Evolutionary conservation across 2,113 vertebrate genomes (phyloP), one percentile per base, ranked within the genome.

Genomic region (Paralichthys olivaceus): DNA sequence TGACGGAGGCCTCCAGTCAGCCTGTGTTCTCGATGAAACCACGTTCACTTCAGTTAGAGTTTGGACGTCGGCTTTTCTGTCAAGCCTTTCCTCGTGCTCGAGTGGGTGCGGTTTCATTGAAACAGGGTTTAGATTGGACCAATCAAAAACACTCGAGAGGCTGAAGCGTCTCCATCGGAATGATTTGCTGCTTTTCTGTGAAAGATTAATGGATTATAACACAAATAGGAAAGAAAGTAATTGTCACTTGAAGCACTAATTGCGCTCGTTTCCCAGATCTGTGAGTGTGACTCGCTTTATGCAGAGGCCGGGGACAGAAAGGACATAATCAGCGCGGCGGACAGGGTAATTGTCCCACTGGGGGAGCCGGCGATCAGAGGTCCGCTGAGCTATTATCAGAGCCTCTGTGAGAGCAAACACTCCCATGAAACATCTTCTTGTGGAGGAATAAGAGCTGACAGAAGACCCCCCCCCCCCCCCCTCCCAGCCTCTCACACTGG

Each of bases 341-440:
- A 79, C 69, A 40, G 62, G 59, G 51, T 80, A 89, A 91, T 80
- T 69, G 76, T 49, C 85, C 69, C 78, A 61, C 40, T 25, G 70
- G 78, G 34, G 64, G 69, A 62, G 43, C 43, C 64, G 20, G 54
- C 75, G 77, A 89, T 79, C 37, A 32, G 65, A 79, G 69, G 77
- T 70, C 63, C 72, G 7, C 57, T 3, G 59, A 64, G 66, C 68
- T 74, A 75, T 83, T 81, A 84, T 80, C 67, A 68, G 56, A 77
- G 58, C 63, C 47, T 72, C 65, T 20, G 28, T 1, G 49, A 34
- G 32, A 32, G 32, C 32, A 1, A 34, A 1, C 32, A 72, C 45
- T 47, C 40, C 40, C 43, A 45, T 6, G 43, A 17, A 55, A 13
- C 53, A 47, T 32, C 69, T 75, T 72, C 49, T 51, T 20, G 7